A percentile compares a stretch with the other conserved stretches of the same genome.
Evolutionary conservation across 2,888 invertebrate genomes (phyloP).

Genomic region (Myopa testacea): DNA sequence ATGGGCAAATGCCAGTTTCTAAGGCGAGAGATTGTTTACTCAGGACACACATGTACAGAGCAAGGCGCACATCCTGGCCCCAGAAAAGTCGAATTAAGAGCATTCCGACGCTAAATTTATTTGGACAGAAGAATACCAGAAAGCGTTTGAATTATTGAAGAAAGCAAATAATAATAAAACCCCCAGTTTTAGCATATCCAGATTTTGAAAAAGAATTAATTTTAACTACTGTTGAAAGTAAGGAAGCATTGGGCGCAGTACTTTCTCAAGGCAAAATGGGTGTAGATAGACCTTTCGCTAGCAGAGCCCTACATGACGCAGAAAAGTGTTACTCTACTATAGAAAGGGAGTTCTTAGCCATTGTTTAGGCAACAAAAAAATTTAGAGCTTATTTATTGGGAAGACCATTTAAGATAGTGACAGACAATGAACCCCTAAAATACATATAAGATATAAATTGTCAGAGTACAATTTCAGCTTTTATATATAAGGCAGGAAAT

Average conservation of each 20-base stretch:
- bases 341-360: background rate
- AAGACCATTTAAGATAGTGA: background rate
- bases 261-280: constrained; percentile 5
- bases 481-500: background rate
- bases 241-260: constrained; percentile 5
- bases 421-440: background rate
- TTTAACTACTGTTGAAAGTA: too few species aligned
- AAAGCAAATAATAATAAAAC: too few species aligned
- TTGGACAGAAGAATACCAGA: too few species aligned
- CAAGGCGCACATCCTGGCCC: too few species aligned
- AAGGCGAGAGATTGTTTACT: too few species aligned
- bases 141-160: too few species aligned
- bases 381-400: background rate
- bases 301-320: background rate
- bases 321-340: background rate
- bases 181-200: too few species aligned
- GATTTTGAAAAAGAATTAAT: too few species aligned
- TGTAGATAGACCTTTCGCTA: background rate
- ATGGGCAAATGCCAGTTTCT: too few species aligned
- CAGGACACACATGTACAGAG: too few species aligned
- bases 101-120: too few species aligned
- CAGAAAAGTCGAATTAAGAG: too few species aligned
- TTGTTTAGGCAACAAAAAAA: background rate
- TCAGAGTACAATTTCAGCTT: background rate
- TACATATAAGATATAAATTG: background rate